Conservation (phyloP, 53 echinoderm and acorn worm genomes). For the Hippasteria phrygiana region DNA sequence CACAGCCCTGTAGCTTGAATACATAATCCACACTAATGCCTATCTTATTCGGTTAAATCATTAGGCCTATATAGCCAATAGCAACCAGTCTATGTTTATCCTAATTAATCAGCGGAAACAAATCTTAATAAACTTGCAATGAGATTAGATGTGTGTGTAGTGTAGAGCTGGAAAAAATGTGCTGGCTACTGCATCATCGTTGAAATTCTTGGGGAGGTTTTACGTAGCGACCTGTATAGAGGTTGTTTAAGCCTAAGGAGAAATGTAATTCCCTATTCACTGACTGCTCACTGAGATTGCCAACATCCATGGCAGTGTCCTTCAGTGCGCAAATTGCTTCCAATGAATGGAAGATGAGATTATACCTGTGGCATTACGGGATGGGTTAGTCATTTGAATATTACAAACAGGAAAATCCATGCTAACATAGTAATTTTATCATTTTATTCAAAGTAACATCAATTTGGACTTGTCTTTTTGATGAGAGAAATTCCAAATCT, state of each 20-base stretch:
- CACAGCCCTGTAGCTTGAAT: slow-evolving; percentile 40
- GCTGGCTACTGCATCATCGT: neutral
- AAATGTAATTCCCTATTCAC: slow-evolving; percentile 37
- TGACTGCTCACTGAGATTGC: slow-evolving; percentile 7
- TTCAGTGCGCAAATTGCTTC: slow-evolving; percentile 34
- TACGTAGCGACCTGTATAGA: neutral
- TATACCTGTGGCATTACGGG: neutral
- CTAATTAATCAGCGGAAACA: neutral
- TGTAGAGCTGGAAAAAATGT: neutral
- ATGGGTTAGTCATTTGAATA: slow-evolving; percentile 42
- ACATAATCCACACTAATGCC: slow-evolving; percentile 17
- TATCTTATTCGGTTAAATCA: neutral
- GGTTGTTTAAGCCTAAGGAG: neutral
- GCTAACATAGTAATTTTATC: neutral
- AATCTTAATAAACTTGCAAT: neutral
- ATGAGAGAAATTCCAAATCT: no score
- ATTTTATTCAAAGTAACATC: neutral
- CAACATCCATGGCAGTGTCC: neutral
- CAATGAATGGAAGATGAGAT: slow-evolving; percentile 34
- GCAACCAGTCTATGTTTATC: neutral
- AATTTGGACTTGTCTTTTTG: neutral
- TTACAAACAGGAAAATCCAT: neutral
- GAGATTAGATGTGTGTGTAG: neutral
- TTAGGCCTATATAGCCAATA: slow-evolving; percentile 34
- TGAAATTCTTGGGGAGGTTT: neutral